Base-by-base conservation (phyloP, 2,888 invertebrate genomes). In the Campopleginae sp. region DNA sequence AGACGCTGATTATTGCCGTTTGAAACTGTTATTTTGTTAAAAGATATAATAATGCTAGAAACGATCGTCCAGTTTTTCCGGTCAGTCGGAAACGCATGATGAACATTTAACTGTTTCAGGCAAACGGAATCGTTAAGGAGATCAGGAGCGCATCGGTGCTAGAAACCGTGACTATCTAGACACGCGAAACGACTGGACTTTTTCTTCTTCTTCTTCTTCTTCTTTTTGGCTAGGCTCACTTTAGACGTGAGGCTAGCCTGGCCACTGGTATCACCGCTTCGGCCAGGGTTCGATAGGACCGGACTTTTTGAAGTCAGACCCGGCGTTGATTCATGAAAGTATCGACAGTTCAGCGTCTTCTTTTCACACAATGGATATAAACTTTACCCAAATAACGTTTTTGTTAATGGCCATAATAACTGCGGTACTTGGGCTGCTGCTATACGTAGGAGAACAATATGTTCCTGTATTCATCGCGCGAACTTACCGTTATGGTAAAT, bases 401-500 rank as follows among this genome's bases (percentile, higher is more conserved):
- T 48, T 88, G 17, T 75, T 89, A 0, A 80, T 86, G 80, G 81
- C 91, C 6, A 38, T 90, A 5, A 58, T 85, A 2, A 90, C 95
- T 5, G 95, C 95, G 0, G 91, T 96, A 72, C 90, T 96, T 63
- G 96, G 96, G 66, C 92, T 95, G 89, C 91, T 97, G 65, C 94
- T 97, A 38, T 96, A 96, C 91, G 94, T 95, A 82, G 94, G 95
- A 83, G 97, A 97, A 91, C 94, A 95, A 71, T 94, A 95, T 91
- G 90, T 98, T 66, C 97, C 98, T 2, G 93, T 94, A 0, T 94
- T 95, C 87, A 94, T 98, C 6, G 95, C 95, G 38, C 96, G 96
- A 92, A 94, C 95, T 0, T 96, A 96, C 92, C 95, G 96, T 33
- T 97, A 97, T 93, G 98, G 98, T 17, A 97, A 97, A 93, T 96